Conservation (phyloP, 2,113 vertebrate genomes). For the Cebidichthys violaceus region DNA sequence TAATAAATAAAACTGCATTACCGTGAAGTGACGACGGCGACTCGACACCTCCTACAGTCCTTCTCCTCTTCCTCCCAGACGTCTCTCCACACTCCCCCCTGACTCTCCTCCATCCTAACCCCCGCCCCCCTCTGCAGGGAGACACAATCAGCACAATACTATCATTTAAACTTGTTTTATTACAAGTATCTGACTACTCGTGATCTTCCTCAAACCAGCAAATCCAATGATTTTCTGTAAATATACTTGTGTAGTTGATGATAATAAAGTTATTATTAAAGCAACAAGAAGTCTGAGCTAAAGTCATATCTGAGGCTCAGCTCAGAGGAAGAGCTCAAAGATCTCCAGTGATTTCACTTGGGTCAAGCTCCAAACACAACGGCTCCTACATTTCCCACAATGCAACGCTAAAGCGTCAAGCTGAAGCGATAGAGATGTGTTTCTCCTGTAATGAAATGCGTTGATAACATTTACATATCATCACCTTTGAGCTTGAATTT, state of each 20-base stretch:
- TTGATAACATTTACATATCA: not conserved
- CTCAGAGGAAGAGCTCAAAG: no score
- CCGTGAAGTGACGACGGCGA: constrained; percentile 55
- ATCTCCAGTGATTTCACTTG: not conserved
- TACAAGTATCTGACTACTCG: not conserved
- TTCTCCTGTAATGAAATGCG: not conserved
- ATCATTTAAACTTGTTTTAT: not conserved
- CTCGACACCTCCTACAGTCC: constrained; percentile 51
- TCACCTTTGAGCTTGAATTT: not conserved
- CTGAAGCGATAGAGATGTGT: not conserved
- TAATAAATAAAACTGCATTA: constrained; percentile 19
- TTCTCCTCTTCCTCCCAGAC: constrained; percentile 56
- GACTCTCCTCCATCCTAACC: constrained; percentile 5
- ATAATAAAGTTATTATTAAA: no score
- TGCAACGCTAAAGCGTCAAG: not conserved
- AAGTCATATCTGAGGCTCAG: no score
- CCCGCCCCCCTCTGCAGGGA: constrained; percentile 44
- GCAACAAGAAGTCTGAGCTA: no score
- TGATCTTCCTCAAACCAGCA: no score
- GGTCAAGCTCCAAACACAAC: not conserved
- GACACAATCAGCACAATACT: not conserved
- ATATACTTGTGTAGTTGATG: no score
- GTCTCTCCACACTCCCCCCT: constrained; percentile 22
- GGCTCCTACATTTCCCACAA: not conserved
- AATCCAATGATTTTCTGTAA: no score